Base-by-base conservation (phyloP, 1,140 invertebrate species). In the Brachionus asplanchnoidis region DNA sequence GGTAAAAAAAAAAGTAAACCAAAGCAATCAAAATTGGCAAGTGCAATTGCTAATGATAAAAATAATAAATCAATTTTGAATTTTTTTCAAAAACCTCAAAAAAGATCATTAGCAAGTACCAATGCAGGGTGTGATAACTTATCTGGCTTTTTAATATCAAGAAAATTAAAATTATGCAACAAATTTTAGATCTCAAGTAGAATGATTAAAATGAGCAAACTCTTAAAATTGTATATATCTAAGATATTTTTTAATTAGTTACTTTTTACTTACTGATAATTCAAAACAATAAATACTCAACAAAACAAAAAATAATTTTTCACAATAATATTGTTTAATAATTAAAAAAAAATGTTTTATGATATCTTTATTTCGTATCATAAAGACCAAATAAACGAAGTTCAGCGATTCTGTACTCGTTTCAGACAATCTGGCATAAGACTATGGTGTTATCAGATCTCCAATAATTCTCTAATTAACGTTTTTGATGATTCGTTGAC, bases 61-160 rank as follows among this genome's bases (percentile, higher is more conserved):
- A 77, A 77, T 8, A 77, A 77, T 26, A 77, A 50, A 23, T 77
- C 73, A 12, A 26, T 77, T 20, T 77, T 77, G 20, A 77, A 77
- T 77, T 77, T 77, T 50, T 77, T 77, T 53, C 73, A 77, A 77
- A 77, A 77, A 50, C 44, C 73, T 26, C 73, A 77, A 77, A 77
- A 77, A 77, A 46, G 73, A 77, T 26, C 73, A 20, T 28, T 77
- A 46, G 42, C 40, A 14, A 77, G 8, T 14, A 26, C 73, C 8
- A 77, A 77, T 26, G 0, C 42, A 50, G 44, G 23, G n/a, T 77
- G 44, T 50, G 73, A 77, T 50, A 50, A 3, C 14, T 23, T 77
- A 26, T 77, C 73, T 46, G 26, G 6, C 26, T 77, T 50, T 46
- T 77, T 77, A 23, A 14, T 23, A 3, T 26, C 73, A 23, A 77